phyloP scores from a whole-genome alignment of 1,140 invertebrate species.

The Aplysia californica region DNA sequence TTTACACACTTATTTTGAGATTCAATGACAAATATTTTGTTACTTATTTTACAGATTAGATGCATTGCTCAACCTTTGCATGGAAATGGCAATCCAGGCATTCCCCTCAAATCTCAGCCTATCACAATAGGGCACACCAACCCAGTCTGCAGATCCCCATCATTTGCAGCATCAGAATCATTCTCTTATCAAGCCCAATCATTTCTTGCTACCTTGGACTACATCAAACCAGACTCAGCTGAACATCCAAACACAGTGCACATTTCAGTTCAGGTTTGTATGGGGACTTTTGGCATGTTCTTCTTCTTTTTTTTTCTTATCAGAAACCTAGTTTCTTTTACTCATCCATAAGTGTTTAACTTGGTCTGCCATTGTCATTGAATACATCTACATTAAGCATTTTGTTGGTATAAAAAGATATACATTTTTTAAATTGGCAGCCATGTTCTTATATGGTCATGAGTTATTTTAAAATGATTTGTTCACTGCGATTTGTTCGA shows the following conservation, averaged over 20 bases:
- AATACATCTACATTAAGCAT: too few species aligned
- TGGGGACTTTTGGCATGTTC: not conserved
- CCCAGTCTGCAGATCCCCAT: slow-evolving; percentile 59
- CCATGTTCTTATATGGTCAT: too few species aligned
- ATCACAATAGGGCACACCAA: slow-evolving; percentile 59
- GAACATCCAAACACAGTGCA: slow-evolving; percentile 68
- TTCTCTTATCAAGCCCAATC: slow-evolving; percentile 66
- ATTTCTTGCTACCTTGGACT: slow-evolving; percentile 67
- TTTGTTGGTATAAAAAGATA: too few species aligned
- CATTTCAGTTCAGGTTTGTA: slow-evolving; percentile 48
- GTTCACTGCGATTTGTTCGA: too few species aligned
- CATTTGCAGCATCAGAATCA: slow-evolving; percentile 40
- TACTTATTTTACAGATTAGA: slow-evolving; percentile 57
- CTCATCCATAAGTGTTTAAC: not conserved
- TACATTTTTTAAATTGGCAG: too few species aligned
- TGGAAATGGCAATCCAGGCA: slow-evolving; percentile 59
- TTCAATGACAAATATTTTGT: too few species aligned
- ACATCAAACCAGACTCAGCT: slow-evolving; percentile 63
- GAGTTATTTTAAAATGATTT: too few species aligned
- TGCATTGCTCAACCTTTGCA: slow-evolving; percentile 66
- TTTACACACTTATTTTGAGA: too few species aligned
- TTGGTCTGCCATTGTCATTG: too few species aligned
- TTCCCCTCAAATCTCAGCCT: slow-evolving; percentile 62
- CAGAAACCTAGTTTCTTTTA: not conserved
- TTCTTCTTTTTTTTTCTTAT: not conserved